These are phyloP conservation scores for Oenanthe oenanthe DNA, from an alignment of 2,113 vertebrate species.

Conservation along the genomic window DNA sequence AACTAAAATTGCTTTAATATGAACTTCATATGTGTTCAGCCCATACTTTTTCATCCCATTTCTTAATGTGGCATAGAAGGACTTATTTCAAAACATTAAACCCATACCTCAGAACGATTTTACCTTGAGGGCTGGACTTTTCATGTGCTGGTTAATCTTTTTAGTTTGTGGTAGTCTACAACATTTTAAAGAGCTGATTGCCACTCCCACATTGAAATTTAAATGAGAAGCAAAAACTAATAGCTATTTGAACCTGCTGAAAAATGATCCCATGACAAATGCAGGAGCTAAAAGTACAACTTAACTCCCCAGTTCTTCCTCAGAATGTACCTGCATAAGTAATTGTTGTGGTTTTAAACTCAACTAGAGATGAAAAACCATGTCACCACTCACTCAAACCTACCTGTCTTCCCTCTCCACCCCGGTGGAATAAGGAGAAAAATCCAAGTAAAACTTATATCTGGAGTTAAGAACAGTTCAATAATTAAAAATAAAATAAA, in stretches of 20 bases:
- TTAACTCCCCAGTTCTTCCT: not conserved
- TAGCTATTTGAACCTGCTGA: not conserved
- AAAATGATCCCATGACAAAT: not conserved
- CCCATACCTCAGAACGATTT: not conserved
- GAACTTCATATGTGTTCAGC: not conserved
- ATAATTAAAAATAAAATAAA: not conserved
- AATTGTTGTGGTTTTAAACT: not conserved
- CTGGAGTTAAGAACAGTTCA: not conserved
- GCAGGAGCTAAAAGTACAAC: not conserved
- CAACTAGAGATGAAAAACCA: not conserved
- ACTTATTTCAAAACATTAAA: not conserved
- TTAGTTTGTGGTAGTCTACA: not conserved
- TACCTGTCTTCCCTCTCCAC: not conserved
- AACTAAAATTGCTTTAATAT: not conserved
- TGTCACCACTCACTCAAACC: not conserved
- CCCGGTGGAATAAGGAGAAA: not conserved
- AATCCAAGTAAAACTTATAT: not conserved
- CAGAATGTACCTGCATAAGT: not conserved
- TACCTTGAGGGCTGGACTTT: not conserved
- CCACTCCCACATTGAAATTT: not conserved
- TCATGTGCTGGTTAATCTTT: not conserved
- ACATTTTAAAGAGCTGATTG: not conserved
- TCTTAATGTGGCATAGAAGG: not conserved
- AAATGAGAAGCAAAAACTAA: not conserved
- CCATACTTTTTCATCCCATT: not conserved